Base-by-base conservation (phyloP, 2,113 vertebrate species). In the Gambusia affinis region DNA sequence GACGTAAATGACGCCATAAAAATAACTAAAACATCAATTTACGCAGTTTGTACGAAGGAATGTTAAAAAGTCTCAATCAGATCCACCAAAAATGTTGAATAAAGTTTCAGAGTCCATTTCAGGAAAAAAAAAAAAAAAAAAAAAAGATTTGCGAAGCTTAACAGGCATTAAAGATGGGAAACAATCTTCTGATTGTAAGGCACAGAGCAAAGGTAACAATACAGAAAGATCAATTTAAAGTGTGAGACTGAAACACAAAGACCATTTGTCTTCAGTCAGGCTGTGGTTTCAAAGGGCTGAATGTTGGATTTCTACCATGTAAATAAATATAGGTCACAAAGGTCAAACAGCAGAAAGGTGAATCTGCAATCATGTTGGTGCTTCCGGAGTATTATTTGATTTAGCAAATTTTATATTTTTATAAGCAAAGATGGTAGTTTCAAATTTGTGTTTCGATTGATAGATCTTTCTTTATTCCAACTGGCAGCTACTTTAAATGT, bases 311-410 rank as follows among this genome's bases (percentile, higher is more conserved):
- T 28, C 12, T 37, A 67, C 2, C 0, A n/a, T 72, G 44, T 2
- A 5, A 35, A 60, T 30, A 24, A 35, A 60, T 30, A 17, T 15
- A 68, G 78, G 63, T 71, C 68, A 64, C 22, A 66, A 8, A 63
- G 74, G 64, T 75, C 70, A 63, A 12, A 15, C 4, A 8, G n/a
- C 14, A 44, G 11, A 39, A 1, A 29, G 33, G 22, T 11, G 27
- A 64, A 33, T 8, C 12, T 8, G 30, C 19, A 31, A 17, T 31
- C 8, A 8, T 33, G 29, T 17, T 62, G 60, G 28, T 47, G 17
- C 5, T 19, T 47, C 44, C 17, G 44, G 44, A 47, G 15, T 47
- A 47, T 17, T 47, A 17, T 19, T 47, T 47, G 17, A 47, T 17
- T 17, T 17, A 0, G 1, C 1, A 19, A 47, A 47, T 47, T 47